Base-by-base conservation (phyloP, 2,888 invertebrate genomes). In the Crioceris asparagi region DNA sequence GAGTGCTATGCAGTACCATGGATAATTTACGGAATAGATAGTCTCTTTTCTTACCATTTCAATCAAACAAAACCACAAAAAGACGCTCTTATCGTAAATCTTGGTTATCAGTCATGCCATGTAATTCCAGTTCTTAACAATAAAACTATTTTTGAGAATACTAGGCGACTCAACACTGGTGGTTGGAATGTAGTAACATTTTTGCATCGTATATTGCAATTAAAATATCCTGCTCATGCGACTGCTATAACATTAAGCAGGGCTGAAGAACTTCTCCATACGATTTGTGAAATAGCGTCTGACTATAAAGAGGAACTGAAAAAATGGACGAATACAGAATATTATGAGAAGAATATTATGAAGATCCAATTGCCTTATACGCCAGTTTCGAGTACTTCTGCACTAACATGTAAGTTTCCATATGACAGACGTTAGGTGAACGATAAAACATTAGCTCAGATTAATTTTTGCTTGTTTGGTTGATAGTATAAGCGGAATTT, bases 201-300 rank as follows among this genome's bases (percentile, higher is more conserved):
- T 59, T 70, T 94, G 59, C 88, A 90, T 61, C 75, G 88, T 42
- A 69, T 93, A 32, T 69, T 94, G 25, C 93, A 94, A 64, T 70
- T 94, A 25, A 93, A 93, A 60, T 93, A 93, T 64, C 92, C 94
- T 0, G 85, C 84, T 1, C 93, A 93, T 65, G 75, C 86, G 1
- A 83, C 83, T 57, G 81, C 87, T 1, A 82, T 94, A 43, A 88
- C 90, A 1, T 75, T 85, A 48, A 86, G 84, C 39, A 72, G 92
- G 43, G 81, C 83, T 25, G 93, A 94, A 71, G 86, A 90, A 59
- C 67, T 94, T 18, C 67, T 93, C 2, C 83, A 87, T 41, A 77
- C 82, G 30, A 83, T 91, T 57, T 81, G 85, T 47, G 72, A 73
- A 31, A 71, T 93, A 41, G 81, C 91, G 1, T 59, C 75, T 0